Base-by-base conservation (phyloP, 1,140 invertebrate species). In the Cydia fagiglandana region DNA sequence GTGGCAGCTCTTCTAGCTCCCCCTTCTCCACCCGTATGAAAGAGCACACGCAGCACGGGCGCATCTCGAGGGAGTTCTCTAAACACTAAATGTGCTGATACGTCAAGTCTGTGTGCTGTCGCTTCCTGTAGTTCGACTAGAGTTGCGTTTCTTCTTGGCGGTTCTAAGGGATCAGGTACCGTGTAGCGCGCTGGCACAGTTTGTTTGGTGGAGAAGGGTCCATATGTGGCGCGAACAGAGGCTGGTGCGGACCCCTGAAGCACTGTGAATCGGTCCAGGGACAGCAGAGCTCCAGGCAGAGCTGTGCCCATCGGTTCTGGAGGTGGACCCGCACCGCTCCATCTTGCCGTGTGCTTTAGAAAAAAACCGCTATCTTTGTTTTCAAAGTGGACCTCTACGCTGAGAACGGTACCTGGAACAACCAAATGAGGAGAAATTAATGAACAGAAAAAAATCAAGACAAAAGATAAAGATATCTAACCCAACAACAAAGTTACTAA, bases 131-230 rank as follows among this genome's bases (percentile, higher is more conserved):
- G 89, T 83, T 96, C 96, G 68, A 88, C 76, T 73, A 91, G 77
- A 9, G 88, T 86, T 12, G 93, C 92, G 68, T 93, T 91, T 74
- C 89, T 86, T 86, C 80, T 88, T 56, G 88, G 89, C 47, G 88
- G 91, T 78, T 93, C 96, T 78, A 97, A 90, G 0, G 96, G 95
- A 87, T 97, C 96, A 0, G 97, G 96, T 13, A 97, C 96, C 76
- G 97, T 95, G 83, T 97, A 97, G n/a, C 97, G 94, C 0, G 97
- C 96, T n/a, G 97, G 97, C 15, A 98, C 97, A 1, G 97, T 98
- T 91, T 98, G 97, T 84, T 98, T 98, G 38, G 97, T 98, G 78
- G 97, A 97, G 92, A 98, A 98, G 2, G 97, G 97, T 3, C 98
- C 98, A 83, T 98, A 98, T 6, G 96, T 97, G 9, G 97, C 97